Conservation (phyloP, 2,888 invertebrate genomes). For the Acholoe squamosa region DNA sequence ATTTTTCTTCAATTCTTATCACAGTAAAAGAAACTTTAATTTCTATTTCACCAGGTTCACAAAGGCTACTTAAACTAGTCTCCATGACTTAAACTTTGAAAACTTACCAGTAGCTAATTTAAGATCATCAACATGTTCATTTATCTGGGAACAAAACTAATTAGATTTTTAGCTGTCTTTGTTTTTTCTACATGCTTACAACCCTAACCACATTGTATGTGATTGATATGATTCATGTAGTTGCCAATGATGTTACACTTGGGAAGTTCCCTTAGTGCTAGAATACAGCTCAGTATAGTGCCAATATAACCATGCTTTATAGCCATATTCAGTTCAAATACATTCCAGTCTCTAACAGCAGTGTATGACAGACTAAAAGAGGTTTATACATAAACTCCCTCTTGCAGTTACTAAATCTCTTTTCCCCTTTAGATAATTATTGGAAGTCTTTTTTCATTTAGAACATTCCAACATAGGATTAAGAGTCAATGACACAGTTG, state of each 20-base stretch:
- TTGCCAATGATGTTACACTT: neutral
- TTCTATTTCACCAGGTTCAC: neutral
- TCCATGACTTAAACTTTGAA: neutral
- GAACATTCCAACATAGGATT: too few species aligned
- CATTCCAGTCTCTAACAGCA: too few species aligned
- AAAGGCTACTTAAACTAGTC: neutral
- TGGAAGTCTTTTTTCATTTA: too few species aligned
- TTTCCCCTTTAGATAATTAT: too few species aligned
- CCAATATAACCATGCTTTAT: too few species aligned
- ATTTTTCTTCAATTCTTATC: neutral
- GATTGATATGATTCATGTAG: conserved; percentile 5
- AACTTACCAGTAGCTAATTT: neutral
- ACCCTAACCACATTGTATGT: neutral
- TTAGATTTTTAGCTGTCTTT: neutral
- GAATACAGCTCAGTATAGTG: too few species aligned
- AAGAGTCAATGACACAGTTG: too few species aligned
- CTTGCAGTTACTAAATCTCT: too few species aligned
- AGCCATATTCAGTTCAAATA: too few species aligned
- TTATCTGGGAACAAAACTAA: neutral
- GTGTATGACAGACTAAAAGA: too few species aligned
- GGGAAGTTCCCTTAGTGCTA: too few species aligned
- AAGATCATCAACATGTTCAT: neutral
- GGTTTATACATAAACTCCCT: too few species aligned
- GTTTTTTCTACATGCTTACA: neutral
- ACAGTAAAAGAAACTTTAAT: neutral